These are phyloP conservation scores for Gnathonemus longibarbis DNA, from an alignment of 2,113 vertebrate genomes.

Conservation along the genomic window DNA sequence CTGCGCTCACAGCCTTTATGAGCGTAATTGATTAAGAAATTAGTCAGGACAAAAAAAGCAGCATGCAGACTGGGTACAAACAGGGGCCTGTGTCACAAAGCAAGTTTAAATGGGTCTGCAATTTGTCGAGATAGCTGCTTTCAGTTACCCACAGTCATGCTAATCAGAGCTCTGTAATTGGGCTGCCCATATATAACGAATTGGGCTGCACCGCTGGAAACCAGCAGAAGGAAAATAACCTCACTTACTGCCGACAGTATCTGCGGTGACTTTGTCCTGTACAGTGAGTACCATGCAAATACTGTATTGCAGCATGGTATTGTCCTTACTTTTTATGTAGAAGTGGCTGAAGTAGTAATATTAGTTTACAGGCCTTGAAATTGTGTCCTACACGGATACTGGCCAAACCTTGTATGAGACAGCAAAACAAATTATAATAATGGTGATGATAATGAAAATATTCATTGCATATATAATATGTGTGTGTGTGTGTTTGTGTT, in stretches of 20 bases:
- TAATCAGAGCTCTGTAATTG: neutral
- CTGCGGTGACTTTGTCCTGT: neutral
- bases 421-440: neutral
- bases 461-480: neutral
- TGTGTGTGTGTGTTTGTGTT: too few relatives aligned
- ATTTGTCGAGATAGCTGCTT: neutral
- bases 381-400: neutral
- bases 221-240: neutral
- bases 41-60: neutral
- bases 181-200: neutral
- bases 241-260: neutral
- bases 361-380: neutral
- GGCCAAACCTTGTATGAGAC: neutral
- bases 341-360: neutral
- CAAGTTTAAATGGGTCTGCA: slow-evolving; percentile 1
- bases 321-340: neutral
- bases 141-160: slow-evolving; percentile 1
- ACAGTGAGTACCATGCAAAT: neutral
- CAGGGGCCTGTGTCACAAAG: neutral
- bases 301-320: neutral
- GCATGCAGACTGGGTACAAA: neutral
- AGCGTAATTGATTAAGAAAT: slow-evolving; percentile 6
- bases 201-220: neutral
- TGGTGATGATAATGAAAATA: neutral
- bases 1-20: neutral